phyloP scores from a whole-genome alignment of 2,797 vertebrate species.

The Malurus leucopterus region DNA sequence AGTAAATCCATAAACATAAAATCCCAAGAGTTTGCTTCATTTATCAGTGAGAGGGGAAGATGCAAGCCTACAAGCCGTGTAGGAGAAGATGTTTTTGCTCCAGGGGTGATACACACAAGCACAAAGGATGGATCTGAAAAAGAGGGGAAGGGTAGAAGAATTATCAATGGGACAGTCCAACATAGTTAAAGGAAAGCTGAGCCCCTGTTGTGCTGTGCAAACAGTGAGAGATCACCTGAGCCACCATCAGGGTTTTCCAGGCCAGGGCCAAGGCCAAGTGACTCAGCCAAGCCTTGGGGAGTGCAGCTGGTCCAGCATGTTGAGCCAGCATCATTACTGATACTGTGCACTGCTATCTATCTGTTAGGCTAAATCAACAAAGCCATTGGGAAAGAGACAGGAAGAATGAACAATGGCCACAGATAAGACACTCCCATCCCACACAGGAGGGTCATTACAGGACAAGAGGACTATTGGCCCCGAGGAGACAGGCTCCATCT shows the following conservation, averaged over 20 bases:
- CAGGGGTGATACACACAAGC: neutral
- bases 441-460: neutral
- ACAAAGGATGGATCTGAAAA: neutral
- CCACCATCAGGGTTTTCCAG: neutral
- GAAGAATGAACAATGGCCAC: conserved; percentile 42
- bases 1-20: neutral
- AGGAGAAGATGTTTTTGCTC: neutral
- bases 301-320: neutral
- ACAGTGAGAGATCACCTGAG: neutral
- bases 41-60: neutral
- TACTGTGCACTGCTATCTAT: neutral
- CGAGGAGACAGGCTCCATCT: neutral
- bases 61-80: neutral
- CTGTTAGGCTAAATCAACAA: conserved; percentile 16
- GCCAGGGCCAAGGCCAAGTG: neutral
- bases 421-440: conserved; percentile 21
- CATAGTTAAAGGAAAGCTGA: neutral
- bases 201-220: neutral
- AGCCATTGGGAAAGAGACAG: conserved; percentile 21
- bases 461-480: neutral
- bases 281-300: neutral
- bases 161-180: neutral
- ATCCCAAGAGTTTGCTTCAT: neutral
- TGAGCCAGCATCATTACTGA: neutral
- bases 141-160: neutral